phyloP scores from a whole-genome alignment of 1,140 invertebrate genomes.

The Caenorhabditis elegans region WBcel235 BX284605.5:11375001-11375500 shows the following conservation, averaged over 20 bases:
- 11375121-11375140: too few species aligned
- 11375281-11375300: background rate
- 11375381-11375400: background rate
- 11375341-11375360: background rate
- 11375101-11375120: too few species aligned
- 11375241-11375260: background rate
- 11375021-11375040: too few species aligned
- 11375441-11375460: background rate
- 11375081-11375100: too few species aligned
- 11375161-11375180: background rate
- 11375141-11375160: too few species aligned
- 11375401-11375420: background rate
- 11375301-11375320: background rate
- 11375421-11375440: background rate
- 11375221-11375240: background rate
- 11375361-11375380: background rate
- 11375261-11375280: background rate
- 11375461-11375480: background rate
- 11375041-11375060: too few species aligned
- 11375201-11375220: slow-evolving; percentile 3
- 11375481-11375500: slow-evolving; percentile 33
- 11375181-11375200: background rate
- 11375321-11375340: slow-evolving; percentile 22
- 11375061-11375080: too few species aligned
- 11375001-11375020: too few species aligned